phyloP scores from a whole-genome alignment of 1,140 invertebrate species.

The Lepidurus apus region DNA sequence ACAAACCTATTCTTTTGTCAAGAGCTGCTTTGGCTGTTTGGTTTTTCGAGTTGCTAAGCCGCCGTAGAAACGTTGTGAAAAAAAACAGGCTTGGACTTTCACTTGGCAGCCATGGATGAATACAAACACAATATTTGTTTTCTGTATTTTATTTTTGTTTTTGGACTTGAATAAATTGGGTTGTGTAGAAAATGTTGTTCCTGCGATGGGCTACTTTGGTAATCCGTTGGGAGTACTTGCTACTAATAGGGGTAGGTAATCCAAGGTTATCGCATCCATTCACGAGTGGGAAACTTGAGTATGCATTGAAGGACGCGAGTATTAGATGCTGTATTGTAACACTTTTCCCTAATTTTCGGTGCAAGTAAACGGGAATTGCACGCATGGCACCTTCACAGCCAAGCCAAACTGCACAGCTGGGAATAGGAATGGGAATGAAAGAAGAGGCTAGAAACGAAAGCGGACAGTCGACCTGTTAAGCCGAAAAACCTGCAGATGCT shows the following conservation, averaged over 20 bases:
- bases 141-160: not conserved
- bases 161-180: not conserved
- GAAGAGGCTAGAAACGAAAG: constrained; percentile 15
- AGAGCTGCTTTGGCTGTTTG: not conserved
- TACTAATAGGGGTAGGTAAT: not conserved
- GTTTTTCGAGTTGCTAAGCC: not conserved
- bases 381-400: constrained; percentile 12
- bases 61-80: not conserved
- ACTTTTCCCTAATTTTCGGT: not conserved
- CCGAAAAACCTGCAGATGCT: constrained; percentile 21
- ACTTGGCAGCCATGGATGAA: not conserved
- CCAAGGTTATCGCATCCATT: constrained; percentile 6
- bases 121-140: not conserved
- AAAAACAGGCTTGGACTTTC: constrained; percentile 22
- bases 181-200: no score
- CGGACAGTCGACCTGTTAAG: not conserved
- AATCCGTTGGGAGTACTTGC: not conserved
- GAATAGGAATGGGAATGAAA: constrained; percentile 9
- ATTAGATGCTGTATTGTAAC: not conserved
- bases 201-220: not conserved
- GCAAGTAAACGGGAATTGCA: not conserved
- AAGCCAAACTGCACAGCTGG: not conserved
- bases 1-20: not conserved
- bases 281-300: not conserved
- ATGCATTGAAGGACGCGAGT: not conserved